phyloP scores from a whole-genome alignment of 2,113 vertebrate genomes.

The Mormyrus iriodes region DNA sequence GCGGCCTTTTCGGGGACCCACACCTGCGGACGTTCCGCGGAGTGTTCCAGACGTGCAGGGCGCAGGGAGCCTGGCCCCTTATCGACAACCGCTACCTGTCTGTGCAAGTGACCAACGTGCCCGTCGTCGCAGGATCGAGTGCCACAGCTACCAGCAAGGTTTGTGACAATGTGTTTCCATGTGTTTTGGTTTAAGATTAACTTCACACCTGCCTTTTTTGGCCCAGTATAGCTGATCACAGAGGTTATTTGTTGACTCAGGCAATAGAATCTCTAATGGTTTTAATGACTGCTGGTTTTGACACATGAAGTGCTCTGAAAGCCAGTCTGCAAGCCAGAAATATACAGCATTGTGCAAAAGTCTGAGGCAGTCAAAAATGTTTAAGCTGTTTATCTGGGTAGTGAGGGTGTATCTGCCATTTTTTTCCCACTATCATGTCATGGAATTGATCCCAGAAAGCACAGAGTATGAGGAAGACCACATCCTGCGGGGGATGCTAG shows the following conservation, averaged over 20 bases:
- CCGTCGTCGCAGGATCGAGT: slow-evolving; percentile 65
- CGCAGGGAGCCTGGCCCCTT: slow-evolving; percentile 74
- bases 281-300: background rate
- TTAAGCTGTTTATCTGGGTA: background rate
- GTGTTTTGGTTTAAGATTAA: background rate
- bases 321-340: background rate
- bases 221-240: background rate
- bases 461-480: background rate
- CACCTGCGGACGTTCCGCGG: slow-evolving; percentile 71
- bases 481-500: too few relatives aligned
- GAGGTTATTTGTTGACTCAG: background rate
- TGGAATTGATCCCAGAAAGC: background rate
- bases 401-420: background rate
- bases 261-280: background rate
- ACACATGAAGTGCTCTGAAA: background rate
- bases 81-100: slow-evolving; percentile 72
- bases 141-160: slow-evolving; percentile 77
- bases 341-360: background rate
- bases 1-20: slow-evolving; percentile 73
- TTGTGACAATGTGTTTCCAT: slow-evolving; percentile 1
- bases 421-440: background rate
- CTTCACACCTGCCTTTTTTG: background rate
- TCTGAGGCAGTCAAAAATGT: background rate
- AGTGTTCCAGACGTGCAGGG: slow-evolving; percentile 74
- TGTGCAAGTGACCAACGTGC: slow-evolving; percentile 75